Percentiles rank a stretch among this genome's conserved stretches.
phyloP scores from a whole-genome alignment of 2,797 vertebrate species.

The Natrix natrix region DNA sequence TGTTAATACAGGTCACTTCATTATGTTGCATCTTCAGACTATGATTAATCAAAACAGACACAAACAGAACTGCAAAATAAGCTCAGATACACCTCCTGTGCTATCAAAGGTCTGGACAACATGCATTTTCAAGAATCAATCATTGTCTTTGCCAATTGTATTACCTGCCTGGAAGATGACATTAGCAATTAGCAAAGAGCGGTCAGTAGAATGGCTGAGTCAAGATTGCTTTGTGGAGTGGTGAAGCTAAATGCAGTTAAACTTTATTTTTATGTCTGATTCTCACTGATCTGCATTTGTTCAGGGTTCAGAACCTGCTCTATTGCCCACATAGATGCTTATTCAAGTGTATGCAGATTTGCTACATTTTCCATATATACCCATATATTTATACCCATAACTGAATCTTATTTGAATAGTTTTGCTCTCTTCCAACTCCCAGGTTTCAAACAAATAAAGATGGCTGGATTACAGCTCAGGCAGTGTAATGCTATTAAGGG shows the following conservation, averaged over 20 bases:
- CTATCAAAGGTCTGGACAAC: constrained; percentile 56
- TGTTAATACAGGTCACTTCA: constrained; percentile 14
- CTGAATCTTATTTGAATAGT: neutral
- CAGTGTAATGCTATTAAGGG: neutral
- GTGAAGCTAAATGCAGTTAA: neutral
- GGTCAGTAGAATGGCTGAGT: constrained; percentile 43
- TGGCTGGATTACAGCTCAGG: neutral
- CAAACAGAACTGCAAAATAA: neutral
- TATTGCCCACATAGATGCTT: too few species aligned
- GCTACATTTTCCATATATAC: neutral
- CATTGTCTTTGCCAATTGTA: constrained; percentile 57
- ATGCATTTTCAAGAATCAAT: constrained; percentile 56
- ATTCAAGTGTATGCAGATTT: neutral
- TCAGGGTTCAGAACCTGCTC: neutral
- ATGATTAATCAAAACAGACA: constrained; percentile 24
- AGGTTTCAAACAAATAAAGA: neutral
- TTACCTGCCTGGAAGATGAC: constrained; percentile 63
- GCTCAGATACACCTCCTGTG: constrained; percentile 47
- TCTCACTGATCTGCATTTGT: neutral
- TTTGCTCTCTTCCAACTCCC: neutral
- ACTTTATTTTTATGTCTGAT: neutral
- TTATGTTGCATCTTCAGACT: neutral
- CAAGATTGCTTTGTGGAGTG: neutral
- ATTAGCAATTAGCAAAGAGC: constrained; percentile 55
- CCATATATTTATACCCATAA: neutral